Conservation (phyloP, 2,888 invertebrate genomes). For the Andrena minutula region DNA sequence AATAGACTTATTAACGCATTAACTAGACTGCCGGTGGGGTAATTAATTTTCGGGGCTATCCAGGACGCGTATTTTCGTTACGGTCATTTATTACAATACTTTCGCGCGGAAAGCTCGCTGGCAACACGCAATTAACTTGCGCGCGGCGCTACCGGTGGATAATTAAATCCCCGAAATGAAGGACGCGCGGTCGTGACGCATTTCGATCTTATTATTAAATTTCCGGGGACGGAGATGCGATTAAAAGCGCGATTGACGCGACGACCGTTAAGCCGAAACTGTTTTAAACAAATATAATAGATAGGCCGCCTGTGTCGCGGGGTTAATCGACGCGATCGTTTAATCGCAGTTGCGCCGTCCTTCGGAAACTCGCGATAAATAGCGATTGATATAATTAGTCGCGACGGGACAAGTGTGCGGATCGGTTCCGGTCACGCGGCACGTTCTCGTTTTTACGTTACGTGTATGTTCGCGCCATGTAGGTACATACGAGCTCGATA, state of each 20-base stretch:
- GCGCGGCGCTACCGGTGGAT: constrained; percentile 45
- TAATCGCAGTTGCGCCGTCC: not conserved
- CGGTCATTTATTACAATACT: constrained; percentile 46
- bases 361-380: not conserved
- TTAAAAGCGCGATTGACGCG: constrained; percentile 21
- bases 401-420: not conserved
- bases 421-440: not conserved
- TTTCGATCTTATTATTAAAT: constrained; percentile 47
- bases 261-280: constrained; percentile 18
- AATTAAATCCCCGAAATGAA: constrained; percentile 54
- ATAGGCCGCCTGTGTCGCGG: not conserved
- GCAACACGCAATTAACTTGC: constrained; percentile 47
- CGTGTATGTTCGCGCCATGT: not conserved
- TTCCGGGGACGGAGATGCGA: constrained; percentile 30
- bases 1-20: constrained; percentile 55
- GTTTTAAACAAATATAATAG: constrained; percentile 28
- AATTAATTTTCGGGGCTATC: constrained; percentile 51
- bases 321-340: not conserved
- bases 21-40: constrained; percentile 35
- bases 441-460: constrained; percentile 13
- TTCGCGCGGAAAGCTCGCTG: constrained; percentile 24
- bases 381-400: constrained; percentile 38
- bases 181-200: constrained; percentile 4
- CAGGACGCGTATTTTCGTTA: constrained; percentile 41
- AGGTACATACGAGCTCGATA: not conserved